phyloP scores from a whole-genome alignment of 2,888 invertebrate species.

The Epiblema foenella region DNA sequence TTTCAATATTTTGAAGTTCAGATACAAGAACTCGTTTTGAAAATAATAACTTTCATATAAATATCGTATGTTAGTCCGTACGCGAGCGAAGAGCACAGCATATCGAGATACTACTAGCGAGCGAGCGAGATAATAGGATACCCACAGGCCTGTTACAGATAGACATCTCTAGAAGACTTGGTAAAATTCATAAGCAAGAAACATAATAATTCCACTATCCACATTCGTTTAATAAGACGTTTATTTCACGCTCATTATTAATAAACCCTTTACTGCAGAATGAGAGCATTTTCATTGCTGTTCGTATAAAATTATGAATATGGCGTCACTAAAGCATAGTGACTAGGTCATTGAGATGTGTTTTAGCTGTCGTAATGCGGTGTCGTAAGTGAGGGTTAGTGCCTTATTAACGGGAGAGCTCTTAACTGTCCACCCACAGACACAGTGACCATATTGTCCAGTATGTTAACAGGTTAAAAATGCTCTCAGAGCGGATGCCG shows the following conservation, averaged over 20 bases:
- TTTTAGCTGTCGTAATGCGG: constrained; percentile 23
- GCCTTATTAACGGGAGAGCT: constrained; percentile 28
- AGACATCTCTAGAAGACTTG: too few relatives aligned
- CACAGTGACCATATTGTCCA: not conserved
- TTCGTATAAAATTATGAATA: constrained; percentile 34
- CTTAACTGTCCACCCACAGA: constrained; percentile 9
- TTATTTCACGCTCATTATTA: constrained; percentile 9
- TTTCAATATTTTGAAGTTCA: too few relatives aligned
- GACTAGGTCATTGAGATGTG: constrained; percentile 19
- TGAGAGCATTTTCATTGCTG: constrained; percentile 30
- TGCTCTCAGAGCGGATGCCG: not conserved
- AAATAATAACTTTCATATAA: too few relatives aligned
- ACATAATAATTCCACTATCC: not conserved
- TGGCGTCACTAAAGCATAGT: constrained; percentile 16
- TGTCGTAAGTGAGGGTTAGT: constrained; percentile 17
- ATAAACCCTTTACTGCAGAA: constrained; percentile 17
- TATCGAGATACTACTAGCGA: too few relatives aligned
- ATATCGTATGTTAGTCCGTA: too few relatives aligned
- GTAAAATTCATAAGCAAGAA: not conserved
- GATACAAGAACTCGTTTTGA: too few relatives aligned
- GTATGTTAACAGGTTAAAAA: not conserved
- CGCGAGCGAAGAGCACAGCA: too few relatives aligned
- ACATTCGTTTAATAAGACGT: constrained; percentile 5
- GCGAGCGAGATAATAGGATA: too few relatives aligned
- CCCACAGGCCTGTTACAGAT: too few relatives aligned